A percentile compares a stretch with the other conserved stretches of the same genome.
Conservation (phyloP, 2,797 vertebrate genomes). For the Thalassophryne amazonica region DNA sequence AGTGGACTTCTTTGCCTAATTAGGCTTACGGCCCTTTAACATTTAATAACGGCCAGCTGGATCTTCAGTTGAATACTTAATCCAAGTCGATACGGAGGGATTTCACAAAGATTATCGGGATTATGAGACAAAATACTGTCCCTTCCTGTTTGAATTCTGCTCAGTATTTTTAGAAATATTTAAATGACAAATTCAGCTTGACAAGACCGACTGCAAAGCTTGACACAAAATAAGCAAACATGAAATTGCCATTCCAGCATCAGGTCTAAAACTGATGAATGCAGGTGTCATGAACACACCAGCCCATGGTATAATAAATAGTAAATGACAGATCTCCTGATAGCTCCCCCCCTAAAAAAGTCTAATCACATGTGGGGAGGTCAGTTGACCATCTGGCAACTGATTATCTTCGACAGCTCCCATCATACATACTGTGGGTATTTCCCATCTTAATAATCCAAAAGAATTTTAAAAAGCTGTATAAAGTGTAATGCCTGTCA, state of each 20-base stretch:
- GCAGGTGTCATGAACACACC: constrained; percentile 29
- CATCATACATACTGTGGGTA: constrained; percentile 26
- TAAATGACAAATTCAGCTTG: constrained; percentile 9
- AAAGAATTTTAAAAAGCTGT: constrained; percentile 4
- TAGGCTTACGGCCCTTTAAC: constrained; percentile 75
- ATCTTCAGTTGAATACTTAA: constrained; percentile 71
- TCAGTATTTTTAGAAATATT: constrained; percentile 31
- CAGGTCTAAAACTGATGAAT: constrained; percentile 30
- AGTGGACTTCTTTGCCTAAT: constrained; percentile 72
- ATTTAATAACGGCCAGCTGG: constrained; percentile 75
- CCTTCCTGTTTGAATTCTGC: constrained; percentile 33
- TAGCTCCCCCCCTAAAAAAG: constrained; percentile 49
- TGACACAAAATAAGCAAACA: background rate
- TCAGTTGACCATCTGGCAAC: constrained; percentile 65
- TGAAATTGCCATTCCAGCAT: background rate
- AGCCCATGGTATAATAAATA: constrained; percentile 43
- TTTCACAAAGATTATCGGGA: constrained; percentile 76
- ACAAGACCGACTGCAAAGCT: background rate
- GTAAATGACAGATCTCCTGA: constrained; percentile 56
- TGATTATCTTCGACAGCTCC: constrained; percentile 49
- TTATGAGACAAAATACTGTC: constrained; percentile 70
- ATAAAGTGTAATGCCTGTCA: constrained; percentile 3
- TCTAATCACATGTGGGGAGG: constrained; percentile 63
- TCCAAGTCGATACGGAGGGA: constrained; percentile 69
- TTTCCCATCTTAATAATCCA: background rate